Conservation (phyloP, 30 jellyfish, hydroid and myxozoan species). For the Hydra vulgaris region DNA sequence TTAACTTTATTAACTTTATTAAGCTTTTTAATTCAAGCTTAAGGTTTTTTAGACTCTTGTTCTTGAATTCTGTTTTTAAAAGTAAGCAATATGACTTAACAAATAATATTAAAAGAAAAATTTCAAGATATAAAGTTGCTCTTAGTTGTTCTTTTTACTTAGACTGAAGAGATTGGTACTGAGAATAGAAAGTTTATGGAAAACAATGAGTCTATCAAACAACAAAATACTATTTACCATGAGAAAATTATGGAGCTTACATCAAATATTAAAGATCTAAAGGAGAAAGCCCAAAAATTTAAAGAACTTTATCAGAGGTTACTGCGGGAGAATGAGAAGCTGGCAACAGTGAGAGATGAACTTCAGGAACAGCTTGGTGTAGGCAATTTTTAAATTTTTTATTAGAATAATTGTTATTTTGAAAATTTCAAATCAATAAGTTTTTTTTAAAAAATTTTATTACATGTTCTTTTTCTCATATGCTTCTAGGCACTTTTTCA, state of each 20-base stretch:
- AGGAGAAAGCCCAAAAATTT: slow-evolving; percentile 72
- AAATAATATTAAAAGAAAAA: too few relatives aligned
- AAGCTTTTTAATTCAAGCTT: too few relatives aligned
- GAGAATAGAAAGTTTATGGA: slow-evolving; percentile 72
- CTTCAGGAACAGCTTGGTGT: slow-evolving; percentile 75
- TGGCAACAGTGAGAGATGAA: slow-evolving; percentile 74
- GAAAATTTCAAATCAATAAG: too few relatives aligned
- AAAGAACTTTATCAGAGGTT: slow-evolving; percentile 54
- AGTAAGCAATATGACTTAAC: too few relatives aligned
- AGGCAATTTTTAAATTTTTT: neutral
- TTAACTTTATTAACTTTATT: too few relatives aligned
- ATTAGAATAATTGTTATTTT: too few relatives aligned
- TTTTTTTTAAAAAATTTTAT: too few relatives aligned
- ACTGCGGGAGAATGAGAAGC: slow-evolving; percentile 63
- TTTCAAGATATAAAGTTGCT: too few relatives aligned
- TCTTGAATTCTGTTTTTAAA: too few relatives aligned
- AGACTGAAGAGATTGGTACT: slow-evolving; percentile 48
- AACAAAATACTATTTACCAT: slow-evolving; percentile 48
- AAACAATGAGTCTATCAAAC: slow-evolving; percentile 48
- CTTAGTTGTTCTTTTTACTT: too few relatives aligned
- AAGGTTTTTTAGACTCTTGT: too few relatives aligned
- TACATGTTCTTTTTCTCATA: neutral
- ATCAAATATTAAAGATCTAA: slow-evolving; percentile 49
- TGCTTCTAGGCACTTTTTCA: too few relatives aligned
- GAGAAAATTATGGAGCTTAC: slow-evolving; percentile 54